Conservation (phyloP, 1,140 invertebrate genomes). For the Heliothis subflexa region DNA sequence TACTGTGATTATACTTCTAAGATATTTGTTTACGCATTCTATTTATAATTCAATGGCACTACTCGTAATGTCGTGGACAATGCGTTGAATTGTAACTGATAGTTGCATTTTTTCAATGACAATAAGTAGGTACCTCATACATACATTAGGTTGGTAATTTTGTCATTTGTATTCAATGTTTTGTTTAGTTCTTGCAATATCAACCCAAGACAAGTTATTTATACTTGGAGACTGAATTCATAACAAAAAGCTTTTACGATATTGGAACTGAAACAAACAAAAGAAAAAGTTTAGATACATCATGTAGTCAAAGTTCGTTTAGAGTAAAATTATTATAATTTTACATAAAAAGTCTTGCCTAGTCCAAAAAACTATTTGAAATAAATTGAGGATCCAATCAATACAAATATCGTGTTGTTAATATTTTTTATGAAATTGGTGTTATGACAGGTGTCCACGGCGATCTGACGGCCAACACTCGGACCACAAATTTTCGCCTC, state of each 20-base stretch:
- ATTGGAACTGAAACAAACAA: too few species aligned
- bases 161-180: conserved; percentile 15
- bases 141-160: conserved; percentile 19
- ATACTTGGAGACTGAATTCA: not conserved
- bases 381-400: too few species aligned
- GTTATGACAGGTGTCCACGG: conserved; percentile 17
- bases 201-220: not conserved
- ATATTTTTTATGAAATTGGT: conserved; percentile 3
- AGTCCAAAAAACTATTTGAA: too few species aligned
- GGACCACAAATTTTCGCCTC: not conserved
- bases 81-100: conserved; percentile 28
- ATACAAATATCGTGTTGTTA: too few species aligned
- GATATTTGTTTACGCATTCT: conserved; percentile 36
- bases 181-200: conserved; percentile 4
- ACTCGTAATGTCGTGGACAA: conserved; percentile 27
- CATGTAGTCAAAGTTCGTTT: too few species aligned
- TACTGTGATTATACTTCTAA: conserved; percentile 13
- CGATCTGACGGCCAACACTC: not conserved
- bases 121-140: conserved; percentile 9
- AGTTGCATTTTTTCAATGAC: conserved; percentile 31
- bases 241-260: not conserved
- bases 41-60: conserved; percentile 37
- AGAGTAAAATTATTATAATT: too few species aligned
- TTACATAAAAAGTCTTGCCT: too few species aligned
- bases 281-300: too few species aligned